phyloP scores from a whole-genome alignment of 2,888 invertebrate species.

The Lithophane ornitopus region DNA sequence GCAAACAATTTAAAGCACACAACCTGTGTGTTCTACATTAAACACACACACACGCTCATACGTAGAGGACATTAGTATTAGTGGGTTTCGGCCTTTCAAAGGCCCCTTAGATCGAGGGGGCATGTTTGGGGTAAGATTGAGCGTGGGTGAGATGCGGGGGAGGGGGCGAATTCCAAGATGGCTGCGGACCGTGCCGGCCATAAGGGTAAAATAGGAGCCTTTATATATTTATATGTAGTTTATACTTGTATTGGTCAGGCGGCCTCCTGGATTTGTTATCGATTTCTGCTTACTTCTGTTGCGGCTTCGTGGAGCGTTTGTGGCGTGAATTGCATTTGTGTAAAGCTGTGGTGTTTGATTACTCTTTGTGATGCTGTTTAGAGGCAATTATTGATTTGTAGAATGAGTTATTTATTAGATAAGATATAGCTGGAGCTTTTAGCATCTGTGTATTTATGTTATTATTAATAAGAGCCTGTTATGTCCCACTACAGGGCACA shows the following conservation, averaged over 20 bases:
- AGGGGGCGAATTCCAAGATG: conserved; percentile 87
- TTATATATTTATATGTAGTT: conserved; percentile 84
- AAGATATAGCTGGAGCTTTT: not conserved
- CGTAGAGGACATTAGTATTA: conserved; percentile 89
- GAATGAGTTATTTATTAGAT: not conserved
- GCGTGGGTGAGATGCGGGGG: conserved; percentile 84
- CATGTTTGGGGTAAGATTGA: conserved; percentile 88
- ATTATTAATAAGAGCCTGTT: not conserved
- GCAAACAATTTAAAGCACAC: conserved; percentile 73
- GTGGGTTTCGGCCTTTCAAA: conserved; percentile 89
- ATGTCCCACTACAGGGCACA: not conserved
- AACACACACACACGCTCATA: conserved; percentile 72
- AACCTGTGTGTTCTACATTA: conserved; percentile 70
- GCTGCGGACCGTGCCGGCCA: conserved; percentile 89
- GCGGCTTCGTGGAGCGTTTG: conserved; percentile 36
- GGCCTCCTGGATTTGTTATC: conserved; percentile 74
- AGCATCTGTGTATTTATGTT: too few species aligned
- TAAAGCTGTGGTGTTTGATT: conserved; percentile 24
- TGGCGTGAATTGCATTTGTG: conserved; percentile 25
- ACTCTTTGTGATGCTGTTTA: conserved; percentile 14
- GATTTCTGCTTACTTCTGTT: conserved; percentile 73
- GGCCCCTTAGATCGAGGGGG: conserved; percentile 89
- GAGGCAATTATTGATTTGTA: conserved; percentile 5
- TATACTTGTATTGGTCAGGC: conserved; percentile 87
- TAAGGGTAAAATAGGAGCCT: conserved; percentile 89